Base-by-base conservation (phyloP, 2,888 invertebrate species). In the Himalopsyche anomala region DNA sequence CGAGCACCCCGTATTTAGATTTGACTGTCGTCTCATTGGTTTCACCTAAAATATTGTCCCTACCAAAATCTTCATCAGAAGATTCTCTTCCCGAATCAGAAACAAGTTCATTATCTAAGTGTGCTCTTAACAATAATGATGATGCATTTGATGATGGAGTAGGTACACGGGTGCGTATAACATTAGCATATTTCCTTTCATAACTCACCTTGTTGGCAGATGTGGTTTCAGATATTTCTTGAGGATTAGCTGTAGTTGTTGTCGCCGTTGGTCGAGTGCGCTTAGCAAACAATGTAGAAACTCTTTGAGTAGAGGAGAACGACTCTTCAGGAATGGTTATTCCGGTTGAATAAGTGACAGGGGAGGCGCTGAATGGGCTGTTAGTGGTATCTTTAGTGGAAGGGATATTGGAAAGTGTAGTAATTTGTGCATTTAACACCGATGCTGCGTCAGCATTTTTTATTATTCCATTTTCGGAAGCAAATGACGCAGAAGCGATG, bases 131-230 rank as follows among this genome's bases (percentile, higher is more conserved):
- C 69, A 85, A 84, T 84, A 87, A 82, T 84, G 86, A 84, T 80
- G 86, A 86, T 82, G 85, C 54, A 56, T 82, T 85, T 55, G 87
- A 83, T 87, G 86, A 86, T 91, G 90, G 89, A 83, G 92, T 87
- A 36, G 74, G 74, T 84, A 92, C 92, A 88, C 92, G 91, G 86
- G 92, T 91, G 87, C 93, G 92, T 88, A 91, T 92, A 88, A 92
- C 90, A 88, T 92, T 92, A 91, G 92, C 90, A 91, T 92, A 93
- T 91, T 92, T 93, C 92, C 92, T 93, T 83, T 89, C 87, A 90
- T 91, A 91, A 93, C 94, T 94, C 92, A 94, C 94, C 94, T 91
- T 91, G 80, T 85, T 87, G 36, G 85, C 86, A 74, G 83, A 84
- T 19, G 87, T 85, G 12, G 84, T 85, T 81, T 87, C 87, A 80